Evolutionary conservation across 2,113 vertebrate genomes (phyloP).

Genomic region (Alexandromys fortis): DNA sequence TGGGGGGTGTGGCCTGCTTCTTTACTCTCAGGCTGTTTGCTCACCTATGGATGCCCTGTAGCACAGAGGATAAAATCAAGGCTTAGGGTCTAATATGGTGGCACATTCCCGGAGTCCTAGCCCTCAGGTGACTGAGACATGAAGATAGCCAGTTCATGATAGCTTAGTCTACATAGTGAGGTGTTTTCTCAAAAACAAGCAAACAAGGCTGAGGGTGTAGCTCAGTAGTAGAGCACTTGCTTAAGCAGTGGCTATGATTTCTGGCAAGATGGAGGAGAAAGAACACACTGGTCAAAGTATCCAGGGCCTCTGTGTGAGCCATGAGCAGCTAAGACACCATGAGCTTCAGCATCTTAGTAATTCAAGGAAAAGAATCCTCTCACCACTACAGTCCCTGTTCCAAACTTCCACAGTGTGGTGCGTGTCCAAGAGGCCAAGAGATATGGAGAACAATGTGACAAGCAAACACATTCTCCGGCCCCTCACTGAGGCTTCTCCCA

Average conservation of each 20-base stretch:
- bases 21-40: not conserved
- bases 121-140: not conserved
- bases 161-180: not conserved
- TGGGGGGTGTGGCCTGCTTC: too few relatives aligned
- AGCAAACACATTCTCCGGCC: accelerated
- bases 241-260: not conserved
- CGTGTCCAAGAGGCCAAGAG: not conserved
- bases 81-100: not conserved
- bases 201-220: not conserved
- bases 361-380: not conserved
- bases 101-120: not conserved
- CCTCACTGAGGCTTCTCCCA: not conserved
- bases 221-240: not conserved
- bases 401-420: not conserved
- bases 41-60: not conserved
- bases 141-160: not conserved
- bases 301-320: not conserved
- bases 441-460: not conserved
- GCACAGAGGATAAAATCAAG: not conserved
- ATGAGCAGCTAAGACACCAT: not conserved
- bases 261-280: not conserved
- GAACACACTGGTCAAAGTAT: not conserved
- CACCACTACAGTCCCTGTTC: not conserved
- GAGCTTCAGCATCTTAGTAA: not conserved
- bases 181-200: not conserved